These are phyloP conservation scores for Notolabrus celidotus DNA, from an alignment of 2,797 vertebrate species.

Conservation along the genomic window DNA sequence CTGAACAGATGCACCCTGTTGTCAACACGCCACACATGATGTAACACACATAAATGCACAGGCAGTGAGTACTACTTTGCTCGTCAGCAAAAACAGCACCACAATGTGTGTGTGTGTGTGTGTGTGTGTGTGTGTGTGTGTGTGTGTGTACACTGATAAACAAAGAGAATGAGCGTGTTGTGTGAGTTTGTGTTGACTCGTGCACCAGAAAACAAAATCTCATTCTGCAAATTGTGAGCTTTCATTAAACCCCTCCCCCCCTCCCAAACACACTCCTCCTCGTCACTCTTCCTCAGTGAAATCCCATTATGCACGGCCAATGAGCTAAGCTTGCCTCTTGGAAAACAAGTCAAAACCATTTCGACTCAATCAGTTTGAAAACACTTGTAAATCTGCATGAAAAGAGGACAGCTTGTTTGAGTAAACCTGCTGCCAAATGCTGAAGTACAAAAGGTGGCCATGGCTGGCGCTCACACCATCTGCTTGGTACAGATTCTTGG, in stretches of 20 bases:
- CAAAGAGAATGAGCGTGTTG: constrained; percentile 26
- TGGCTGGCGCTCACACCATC: constrained; percentile 43
- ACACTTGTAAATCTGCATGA: constrained; percentile 40
- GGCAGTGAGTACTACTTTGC: constrained; percentile 19
- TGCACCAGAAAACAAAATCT: constrained; percentile 51
- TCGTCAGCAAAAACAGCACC: constrained; percentile 9
- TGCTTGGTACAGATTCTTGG: constrained; percentile 36
- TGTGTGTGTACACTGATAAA: constrained; percentile 5
- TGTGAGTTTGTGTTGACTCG: constrained; percentile 8
- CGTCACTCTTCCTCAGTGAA: constrained; percentile 54
- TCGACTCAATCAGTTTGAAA: constrained; percentile 40
- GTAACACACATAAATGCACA: constrained; percentile 16
- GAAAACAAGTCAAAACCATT: constrained; percentile 63
- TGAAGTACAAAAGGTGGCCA: constrained; percentile 9
- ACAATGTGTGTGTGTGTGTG: constrained; percentile 10
- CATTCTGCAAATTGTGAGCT: constrained; percentile 45
- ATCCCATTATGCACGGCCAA: constrained; percentile 57
- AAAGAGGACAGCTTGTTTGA: constrained; percentile 36
- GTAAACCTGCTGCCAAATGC: constrained; percentile 47
- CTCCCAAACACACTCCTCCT: constrained; percentile 46
- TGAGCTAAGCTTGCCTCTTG: constrained; percentile 46
- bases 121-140: constrained; percentile 5
- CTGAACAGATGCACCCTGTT: constrained; percentile 49
- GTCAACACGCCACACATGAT: constrained; percentile 22
- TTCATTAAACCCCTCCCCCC: constrained; percentile 38